Evolutionary conservation across 2,797 vertebrate genomes (phyloP).

Genomic region (Decapterus maruadsi): DNA sequence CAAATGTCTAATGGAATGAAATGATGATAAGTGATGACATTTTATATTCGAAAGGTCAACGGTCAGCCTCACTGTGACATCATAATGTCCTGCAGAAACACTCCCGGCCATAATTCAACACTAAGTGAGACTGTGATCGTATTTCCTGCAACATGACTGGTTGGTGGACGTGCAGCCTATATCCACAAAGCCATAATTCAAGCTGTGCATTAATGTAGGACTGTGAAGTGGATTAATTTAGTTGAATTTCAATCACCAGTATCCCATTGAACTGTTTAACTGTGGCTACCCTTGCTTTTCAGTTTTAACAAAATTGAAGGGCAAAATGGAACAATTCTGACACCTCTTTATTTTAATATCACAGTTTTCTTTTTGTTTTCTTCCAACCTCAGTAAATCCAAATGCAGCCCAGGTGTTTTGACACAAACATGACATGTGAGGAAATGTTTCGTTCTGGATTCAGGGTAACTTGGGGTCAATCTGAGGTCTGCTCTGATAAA

Average conservation of each 20-base stretch:
- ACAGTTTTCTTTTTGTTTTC: not conserved
- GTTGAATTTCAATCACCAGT: not conserved
- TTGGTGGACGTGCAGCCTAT: too few relatives aligned
- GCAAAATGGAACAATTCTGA: not conserved
- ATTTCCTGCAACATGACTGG: too few relatives aligned
- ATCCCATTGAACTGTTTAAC: not conserved
- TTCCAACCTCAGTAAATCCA: not conserved
- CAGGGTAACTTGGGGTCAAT: too few relatives aligned
- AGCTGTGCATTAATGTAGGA: not conserved
- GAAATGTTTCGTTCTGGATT: not conserved
- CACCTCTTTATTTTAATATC: not conserved
- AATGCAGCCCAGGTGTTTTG: not conserved
- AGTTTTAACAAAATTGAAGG: not conserved
- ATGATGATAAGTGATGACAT: not conserved
- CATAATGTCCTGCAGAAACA: not conserved
- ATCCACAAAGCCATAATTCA: not conserved
- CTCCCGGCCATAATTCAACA: not conserved
- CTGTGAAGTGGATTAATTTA: not conserved
- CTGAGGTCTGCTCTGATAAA: too few relatives aligned
- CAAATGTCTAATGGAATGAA: not conserved
- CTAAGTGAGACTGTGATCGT: not conserved
- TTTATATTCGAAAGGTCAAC: not conserved
- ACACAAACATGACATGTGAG: not conserved
- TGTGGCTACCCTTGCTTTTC: not conserved
- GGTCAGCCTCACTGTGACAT: not conserved